Evolutionary conservation across 2,888 invertebrate genomes (phyloP).

Genomic region (Amiota communis): DNA sequence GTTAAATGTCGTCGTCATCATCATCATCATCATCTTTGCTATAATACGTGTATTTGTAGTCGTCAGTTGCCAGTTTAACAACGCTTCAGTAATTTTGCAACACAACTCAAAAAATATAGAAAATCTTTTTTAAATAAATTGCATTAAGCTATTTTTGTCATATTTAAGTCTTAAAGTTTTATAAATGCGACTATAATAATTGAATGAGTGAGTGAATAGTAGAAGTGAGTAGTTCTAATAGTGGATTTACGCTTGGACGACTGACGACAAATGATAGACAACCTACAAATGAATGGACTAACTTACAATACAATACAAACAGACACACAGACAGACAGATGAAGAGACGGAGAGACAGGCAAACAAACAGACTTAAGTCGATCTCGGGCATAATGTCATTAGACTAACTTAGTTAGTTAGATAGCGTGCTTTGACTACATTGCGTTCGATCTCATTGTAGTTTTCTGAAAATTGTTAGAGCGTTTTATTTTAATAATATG

Average conservation of each 20-base stretch:
- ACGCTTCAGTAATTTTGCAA: slow-evolving; percentile 68
- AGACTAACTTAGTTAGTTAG: not conserved
- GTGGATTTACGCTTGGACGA: slow-evolving; percentile 7
- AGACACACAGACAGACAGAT: not conserved
- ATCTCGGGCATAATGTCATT: too few relatives aligned
- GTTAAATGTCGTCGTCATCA: slow-evolving; percentile 52
- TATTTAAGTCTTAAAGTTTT: slow-evolving; percentile 20
- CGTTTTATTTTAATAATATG: slow-evolving; percentile 63
- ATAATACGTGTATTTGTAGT: not conserved
- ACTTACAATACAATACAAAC: not conserved
- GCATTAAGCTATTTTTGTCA: slow-evolving; percentile 50
- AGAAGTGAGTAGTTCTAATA: not conserved
- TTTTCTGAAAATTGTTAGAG: slow-evolving; percentile 64
- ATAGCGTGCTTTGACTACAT: not conserved
- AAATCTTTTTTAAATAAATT: slow-evolving; percentile 64
- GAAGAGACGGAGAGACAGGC: not conserved
- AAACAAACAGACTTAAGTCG: not conserved
- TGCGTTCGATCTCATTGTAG: slow-evolving; percentile 33
- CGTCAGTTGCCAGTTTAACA: slow-evolving; percentile 9
- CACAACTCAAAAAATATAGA: not conserved
- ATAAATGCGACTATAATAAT: slow-evolving; percentile 13
- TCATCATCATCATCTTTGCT: not conserved
- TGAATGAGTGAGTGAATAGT: too few relatives aligned
- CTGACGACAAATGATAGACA: too few relatives aligned
- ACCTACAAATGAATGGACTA: not conserved